A percentile compares a stretch with the other conserved stretches of the same genome.
These are phyloP conservation scores for Diachasma alloeum DNA, from an alignment of 1,140 invertebrate genomes.

Conservation along the genomic window DNA sequence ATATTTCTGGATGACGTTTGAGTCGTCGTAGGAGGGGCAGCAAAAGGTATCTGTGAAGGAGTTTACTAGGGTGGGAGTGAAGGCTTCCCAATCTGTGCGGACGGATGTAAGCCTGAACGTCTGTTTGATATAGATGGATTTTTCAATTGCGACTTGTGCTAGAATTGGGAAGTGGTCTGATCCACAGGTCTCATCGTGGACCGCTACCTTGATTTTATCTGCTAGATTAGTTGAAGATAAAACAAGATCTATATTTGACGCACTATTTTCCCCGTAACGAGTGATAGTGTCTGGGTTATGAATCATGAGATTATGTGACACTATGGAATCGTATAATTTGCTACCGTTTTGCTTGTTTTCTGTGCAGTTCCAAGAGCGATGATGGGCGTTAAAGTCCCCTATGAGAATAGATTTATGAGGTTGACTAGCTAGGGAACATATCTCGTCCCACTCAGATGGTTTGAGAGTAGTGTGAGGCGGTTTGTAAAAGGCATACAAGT, in stretches of 20 bases:
- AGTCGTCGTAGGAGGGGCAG: neutral
- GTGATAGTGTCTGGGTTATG: neutral
- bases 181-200: neutral
- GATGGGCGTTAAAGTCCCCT: no score
- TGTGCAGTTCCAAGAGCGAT: no score
- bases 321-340: neutral
- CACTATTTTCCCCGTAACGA: neutral
- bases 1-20: neutral
- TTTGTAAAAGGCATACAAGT: slow-evolving; percentile 21
- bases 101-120: neutral
- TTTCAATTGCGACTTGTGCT: neutral
- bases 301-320: neutral
- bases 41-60: neutral
- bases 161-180: neutral
- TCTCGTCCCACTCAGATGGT: slow-evolving; percentile 17
- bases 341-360: neutral
- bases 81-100: slow-evolving; percentile 10
- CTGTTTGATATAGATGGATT: neutral
- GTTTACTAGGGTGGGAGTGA: neutral
- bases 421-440: neutral
- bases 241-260: neutral
- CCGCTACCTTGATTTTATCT: neutral
- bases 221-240: neutral
- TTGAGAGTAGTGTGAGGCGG: neutral
- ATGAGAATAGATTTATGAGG: neutral